phyloP scores from a whole-genome alignment of 2,888 invertebrate genomes.

The Frankliniella intonsa region DNA sequence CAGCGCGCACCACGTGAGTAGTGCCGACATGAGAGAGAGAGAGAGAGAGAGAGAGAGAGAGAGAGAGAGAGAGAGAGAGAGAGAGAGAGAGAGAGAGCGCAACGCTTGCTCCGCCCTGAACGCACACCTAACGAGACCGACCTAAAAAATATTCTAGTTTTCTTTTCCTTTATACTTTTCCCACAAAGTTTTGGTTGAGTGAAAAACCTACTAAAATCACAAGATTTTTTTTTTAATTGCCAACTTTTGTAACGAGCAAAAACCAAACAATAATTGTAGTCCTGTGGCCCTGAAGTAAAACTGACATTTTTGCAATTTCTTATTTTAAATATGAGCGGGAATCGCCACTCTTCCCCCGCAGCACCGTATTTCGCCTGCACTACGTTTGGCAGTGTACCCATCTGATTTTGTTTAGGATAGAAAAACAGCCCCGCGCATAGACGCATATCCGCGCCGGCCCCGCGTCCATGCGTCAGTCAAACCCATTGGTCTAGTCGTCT shows the following conservation, averaged over 20 bases:
- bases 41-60: not conserved
- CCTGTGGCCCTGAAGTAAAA: not conserved
- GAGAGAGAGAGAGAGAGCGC: not conserved
- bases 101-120: not conserved
- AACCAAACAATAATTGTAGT: not conserved
- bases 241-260: not conserved
- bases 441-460: not conserved
- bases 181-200: not conserved
- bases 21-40: not conserved
- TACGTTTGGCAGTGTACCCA: not conserved
- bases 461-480: not conserved
- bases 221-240: not conserved
- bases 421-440: not conserved
- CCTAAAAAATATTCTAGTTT: not conserved
- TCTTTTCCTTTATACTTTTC: not conserved
- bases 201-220: not conserved
- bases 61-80: not conserved
- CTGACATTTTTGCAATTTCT: not conserved
- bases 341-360: not conserved
- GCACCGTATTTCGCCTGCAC: not conserved
- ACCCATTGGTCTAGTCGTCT: constrained; percentile 18
- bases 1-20: too few relatives aligned
- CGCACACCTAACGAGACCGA: not conserved
- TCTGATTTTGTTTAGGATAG: not conserved
- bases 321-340: not conserved